These are phyloP conservation scores for Paelopatides confundens DNA, from an alignment of 53 echinoderm and acorn worm species.

Conservation along the genomic window DNA sequence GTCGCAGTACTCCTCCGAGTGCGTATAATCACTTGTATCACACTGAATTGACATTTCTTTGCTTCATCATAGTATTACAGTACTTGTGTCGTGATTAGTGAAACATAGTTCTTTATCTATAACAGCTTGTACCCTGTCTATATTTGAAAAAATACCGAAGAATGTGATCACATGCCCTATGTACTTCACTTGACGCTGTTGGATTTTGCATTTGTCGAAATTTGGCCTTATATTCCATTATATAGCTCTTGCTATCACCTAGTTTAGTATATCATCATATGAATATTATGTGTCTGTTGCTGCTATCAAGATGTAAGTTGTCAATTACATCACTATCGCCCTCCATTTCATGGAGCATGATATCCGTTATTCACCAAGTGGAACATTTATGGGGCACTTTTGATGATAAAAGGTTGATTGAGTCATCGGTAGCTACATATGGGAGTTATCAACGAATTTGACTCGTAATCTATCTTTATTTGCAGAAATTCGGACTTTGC, in stretches of 20 bases:
- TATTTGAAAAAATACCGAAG: slow-evolving; percentile 43
- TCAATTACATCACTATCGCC: slow-evolving; percentile 59
- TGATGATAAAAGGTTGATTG: slow-evolving; percentile 65
- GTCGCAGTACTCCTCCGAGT: slow-evolving; percentile 57
- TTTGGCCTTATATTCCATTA: slow-evolving; percentile 61
- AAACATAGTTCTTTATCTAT: slow-evolving; percentile 44
- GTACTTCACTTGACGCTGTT: slow-evolving; percentile 49
- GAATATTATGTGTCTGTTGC: not conserved
- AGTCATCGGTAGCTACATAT: slow-evolving; percentile 55
- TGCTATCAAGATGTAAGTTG: slow-evolving; percentile 60
- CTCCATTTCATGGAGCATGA: slow-evolving; percentile 50
- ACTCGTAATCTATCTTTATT: slow-evolving; percentile 58
- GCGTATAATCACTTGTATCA: slow-evolving; percentile 79
- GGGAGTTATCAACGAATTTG: slow-evolving; percentile 56
- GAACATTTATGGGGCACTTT: slow-evolving; percentile 69
- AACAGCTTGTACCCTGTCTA: slow-evolving; percentile 43
- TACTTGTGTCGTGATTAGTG: slow-evolving; percentile 56
- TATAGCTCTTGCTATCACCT: slow-evolving; percentile 36
- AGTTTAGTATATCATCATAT: slow-evolving; percentile 49
- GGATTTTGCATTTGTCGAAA: slow-evolving; percentile 55
- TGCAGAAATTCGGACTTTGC: slow-evolving; percentile 63
- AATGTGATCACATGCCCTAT: slow-evolving; percentile 53
- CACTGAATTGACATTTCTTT: slow-evolving; percentile 52
- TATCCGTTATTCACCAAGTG: slow-evolving; percentile 70
- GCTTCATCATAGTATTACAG: slow-evolving; percentile 41